These are phyloP conservation scores for Scomber scombrus DNA, from an alignment of 2,113 vertebrate species.

Conservation along the genomic window DNA sequence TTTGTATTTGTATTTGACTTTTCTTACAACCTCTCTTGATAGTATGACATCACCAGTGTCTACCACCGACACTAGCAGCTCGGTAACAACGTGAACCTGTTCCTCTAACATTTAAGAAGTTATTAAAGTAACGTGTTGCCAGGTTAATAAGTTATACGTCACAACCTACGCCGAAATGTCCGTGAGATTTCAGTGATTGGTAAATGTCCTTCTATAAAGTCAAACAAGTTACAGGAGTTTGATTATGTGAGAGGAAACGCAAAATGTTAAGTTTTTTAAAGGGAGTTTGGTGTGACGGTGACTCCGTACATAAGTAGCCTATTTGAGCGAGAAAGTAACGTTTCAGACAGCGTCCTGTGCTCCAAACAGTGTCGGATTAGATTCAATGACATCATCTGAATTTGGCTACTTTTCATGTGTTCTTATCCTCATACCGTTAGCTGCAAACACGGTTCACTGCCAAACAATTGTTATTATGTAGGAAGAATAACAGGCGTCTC, in stretches of 20 bases:
- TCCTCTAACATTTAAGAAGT: background rate
- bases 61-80: background rate
- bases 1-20: no score
- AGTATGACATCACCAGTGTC: background rate
- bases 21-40: no score
- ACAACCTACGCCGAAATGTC: background rate
- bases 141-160: background rate
- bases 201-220: no score
- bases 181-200: fast-evolving
- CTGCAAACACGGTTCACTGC: background rate
- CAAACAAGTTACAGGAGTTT: fast-evolving
- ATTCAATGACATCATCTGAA: background rate
- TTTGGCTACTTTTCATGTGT: background rate
- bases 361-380: background rate
- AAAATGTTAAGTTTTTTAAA: background rate
- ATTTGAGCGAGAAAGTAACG: constrained; percentile 1
- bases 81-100: background rate
- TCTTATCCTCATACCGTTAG: background rate
- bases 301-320: constrained; percentile 14
- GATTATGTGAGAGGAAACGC: fast-evolving
- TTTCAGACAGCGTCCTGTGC: background rate
- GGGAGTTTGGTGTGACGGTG: constrained; percentile 13
- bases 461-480: constrained; percentile 41
- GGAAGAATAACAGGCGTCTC: constrained; percentile 35
- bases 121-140: background rate